Evolutionary conservation across 2,797 vertebrate genomes (phyloP).

Genomic region (Octomys mimax): DNA sequence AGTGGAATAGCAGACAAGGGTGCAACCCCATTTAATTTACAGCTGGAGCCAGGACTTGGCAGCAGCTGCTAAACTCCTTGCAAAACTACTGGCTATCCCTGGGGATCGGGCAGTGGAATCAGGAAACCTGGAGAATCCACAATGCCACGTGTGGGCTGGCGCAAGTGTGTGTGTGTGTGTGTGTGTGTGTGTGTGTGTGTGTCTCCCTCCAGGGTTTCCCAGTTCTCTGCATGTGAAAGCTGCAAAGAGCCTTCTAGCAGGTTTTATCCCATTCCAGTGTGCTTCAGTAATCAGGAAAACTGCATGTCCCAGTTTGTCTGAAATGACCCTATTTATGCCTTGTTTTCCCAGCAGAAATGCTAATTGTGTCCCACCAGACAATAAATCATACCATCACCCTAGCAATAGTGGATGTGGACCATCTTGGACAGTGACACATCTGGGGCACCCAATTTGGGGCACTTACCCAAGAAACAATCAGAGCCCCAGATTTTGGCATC

Average conservation of each 20-base stretch:
- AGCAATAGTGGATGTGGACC: neutral
- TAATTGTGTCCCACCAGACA: neutral
- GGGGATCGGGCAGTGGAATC: conserved; percentile 57
- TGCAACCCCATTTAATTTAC: conserved; percentile 61
- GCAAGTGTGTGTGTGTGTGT: neutral
- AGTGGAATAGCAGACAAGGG: conserved; percentile 73
- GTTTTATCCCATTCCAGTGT: neutral
- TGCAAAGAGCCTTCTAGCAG: neutral
- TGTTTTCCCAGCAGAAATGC: neutral
- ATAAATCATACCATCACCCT: neutral
- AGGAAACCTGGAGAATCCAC: conserved; percentile 74
- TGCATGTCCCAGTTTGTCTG: neutral
- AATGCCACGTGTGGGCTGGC: conserved; percentile 74
- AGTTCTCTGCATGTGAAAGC: neutral
- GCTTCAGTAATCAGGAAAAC: neutral
- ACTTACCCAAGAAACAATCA: too few relatives aligned
- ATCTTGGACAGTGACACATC: neutral
- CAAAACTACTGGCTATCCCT: conserved; percentile 37
- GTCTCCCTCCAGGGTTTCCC: conserved; percentile 12
- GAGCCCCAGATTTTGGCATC: neutral
- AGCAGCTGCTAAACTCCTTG: conserved; percentile 73
- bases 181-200: neutral
- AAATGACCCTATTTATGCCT: neutral
- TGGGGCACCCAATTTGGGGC: neutral
- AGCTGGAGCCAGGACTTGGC: conserved; percentile 59